These are phyloP conservation scores for Rhinoderma darwinii DNA, from an alignment of 2,113 vertebrate species.

Conservation along the genomic window DNA sequence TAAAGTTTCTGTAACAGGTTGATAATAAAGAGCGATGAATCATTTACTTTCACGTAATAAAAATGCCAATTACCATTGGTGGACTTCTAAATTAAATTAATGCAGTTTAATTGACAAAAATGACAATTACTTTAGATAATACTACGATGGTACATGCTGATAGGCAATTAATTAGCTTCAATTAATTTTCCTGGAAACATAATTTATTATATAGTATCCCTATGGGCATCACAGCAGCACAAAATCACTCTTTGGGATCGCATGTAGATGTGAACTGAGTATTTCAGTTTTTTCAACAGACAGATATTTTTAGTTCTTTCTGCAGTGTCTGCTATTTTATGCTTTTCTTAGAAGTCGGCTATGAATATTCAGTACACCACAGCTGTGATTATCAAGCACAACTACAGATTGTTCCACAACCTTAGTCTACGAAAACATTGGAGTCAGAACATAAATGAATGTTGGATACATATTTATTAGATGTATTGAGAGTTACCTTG, in stretches of 20 bases:
- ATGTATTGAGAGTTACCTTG: not conserved
- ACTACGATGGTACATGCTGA: conserved; percentile 18
- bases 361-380: conserved; percentile 18
- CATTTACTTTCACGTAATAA: not conserved
- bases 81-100: conserved; percentile 34
- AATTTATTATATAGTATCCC: conserved; percentile 43
- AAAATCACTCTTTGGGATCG: conserved; percentile 28
- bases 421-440: not conserved
- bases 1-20: not conserved
- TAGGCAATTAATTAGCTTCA: conserved; percentile 44
- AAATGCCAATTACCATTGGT: not conserved
- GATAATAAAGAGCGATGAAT: not conserved
- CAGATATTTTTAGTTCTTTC: conserved; percentile 28
- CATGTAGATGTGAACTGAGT: not conserved
- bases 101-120: conserved; percentile 29
- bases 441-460: not conserved
- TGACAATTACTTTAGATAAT: conserved; percentile 45
- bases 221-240: conserved; percentile 22
- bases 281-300: conserved; percentile 8
- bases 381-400: not conserved
- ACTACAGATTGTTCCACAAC: not conserved
- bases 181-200: conserved; percentile 49
- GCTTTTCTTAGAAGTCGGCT: conserved; percentile 10
- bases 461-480: not conserved
- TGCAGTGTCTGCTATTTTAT: conserved; percentile 25